Base-by-base conservation (phyloP, 2,797 vertebrate genomes). In the Thaleichthys pacificus region DNA sequence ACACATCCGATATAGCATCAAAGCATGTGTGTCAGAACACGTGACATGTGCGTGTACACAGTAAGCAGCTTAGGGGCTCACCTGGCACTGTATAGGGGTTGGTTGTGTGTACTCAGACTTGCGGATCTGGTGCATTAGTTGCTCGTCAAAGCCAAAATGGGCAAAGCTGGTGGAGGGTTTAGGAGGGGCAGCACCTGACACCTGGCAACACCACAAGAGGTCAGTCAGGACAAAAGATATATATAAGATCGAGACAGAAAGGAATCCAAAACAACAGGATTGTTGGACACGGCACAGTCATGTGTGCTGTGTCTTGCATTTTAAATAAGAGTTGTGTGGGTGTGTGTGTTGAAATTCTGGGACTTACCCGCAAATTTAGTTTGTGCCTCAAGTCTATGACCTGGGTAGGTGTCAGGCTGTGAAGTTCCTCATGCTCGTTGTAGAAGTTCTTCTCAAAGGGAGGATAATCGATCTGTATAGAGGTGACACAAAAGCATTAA, bases 391-490 rank as follows among this genome's bases (percentile, higher is more conserved):
- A 82, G 75, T 99, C 97, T 68, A 97, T 85, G 84, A 96, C 92
- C 70, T 97, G 95, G 75, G 89, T 89, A 0, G 93, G 94, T 24
- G 92, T 97, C 79, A 98, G 92, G 85, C 73, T 92, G 79, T 89
- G 93, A 83, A 99, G 96, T 87, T 99, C 98, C 84, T 99, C 97
- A 0, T 99, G 97, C 73, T 99, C 97, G 58, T 96, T 93, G 75
- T 96, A 98, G 90, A 99, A 99, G 87, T 99, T 99, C 82, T 99
- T 99, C 91, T 97, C 98, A 93, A 98, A 99, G 0, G 97, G 96
- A n/a, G 95, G 86, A 74, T 99, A 99, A 74, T 99, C 98, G 71
- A 99, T 98, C 98, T 99, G 88, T 60, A 84, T 17, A 70, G 15
- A 80, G 58, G 71, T 58, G 17, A 68, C 38, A 63, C 54, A 66